Conservation (phyloP, 2,888 invertebrate species). For the Dynastes grantii region DNA sequence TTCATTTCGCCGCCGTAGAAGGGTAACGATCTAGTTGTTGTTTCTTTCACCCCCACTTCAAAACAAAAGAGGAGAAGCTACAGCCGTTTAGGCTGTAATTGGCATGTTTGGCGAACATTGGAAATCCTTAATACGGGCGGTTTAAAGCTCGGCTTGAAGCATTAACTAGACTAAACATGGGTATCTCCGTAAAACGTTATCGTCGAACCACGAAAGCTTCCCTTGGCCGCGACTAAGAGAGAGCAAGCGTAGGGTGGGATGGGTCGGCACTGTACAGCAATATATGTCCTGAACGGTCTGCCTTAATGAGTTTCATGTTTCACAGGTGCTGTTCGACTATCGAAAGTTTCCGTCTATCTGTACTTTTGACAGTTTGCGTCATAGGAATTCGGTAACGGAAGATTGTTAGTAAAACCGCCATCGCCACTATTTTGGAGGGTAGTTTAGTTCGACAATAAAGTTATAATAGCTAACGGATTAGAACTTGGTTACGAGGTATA, state of each 20-base stretch:
- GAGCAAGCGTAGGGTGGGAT: not conserved
- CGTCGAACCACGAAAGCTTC: conserved; percentile 28
- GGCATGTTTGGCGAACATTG: conserved; percentile 43
- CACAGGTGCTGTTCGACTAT: conserved; percentile 16
- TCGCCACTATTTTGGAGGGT: no score
- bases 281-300: not conserved
- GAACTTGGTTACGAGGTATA: no score
- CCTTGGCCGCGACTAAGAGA: not conserved
- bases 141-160: conserved; percentile 53
- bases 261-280: not conserved
- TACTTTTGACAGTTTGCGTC: not conserved
- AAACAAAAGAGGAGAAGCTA: conserved; percentile 5
- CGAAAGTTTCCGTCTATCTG: not conserved
- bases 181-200: conserved; percentile 34
- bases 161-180: conserved; percentile 55
- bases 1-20: not conserved
- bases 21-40: not conserved
- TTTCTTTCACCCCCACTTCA: not conserved
- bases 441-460: no score
- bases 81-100: conserved; percentile 46
- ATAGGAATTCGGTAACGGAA: conserved; percentile 1
- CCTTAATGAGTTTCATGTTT: conserved; percentile 25
- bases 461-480: no score
- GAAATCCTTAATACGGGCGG: conserved; percentile 40
- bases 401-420: no score